These are phyloP conservation scores for Drosophila ustulata DNA, from an alignment of 2,888 invertebrate genomes.

Conservation along the genomic window DNA sequence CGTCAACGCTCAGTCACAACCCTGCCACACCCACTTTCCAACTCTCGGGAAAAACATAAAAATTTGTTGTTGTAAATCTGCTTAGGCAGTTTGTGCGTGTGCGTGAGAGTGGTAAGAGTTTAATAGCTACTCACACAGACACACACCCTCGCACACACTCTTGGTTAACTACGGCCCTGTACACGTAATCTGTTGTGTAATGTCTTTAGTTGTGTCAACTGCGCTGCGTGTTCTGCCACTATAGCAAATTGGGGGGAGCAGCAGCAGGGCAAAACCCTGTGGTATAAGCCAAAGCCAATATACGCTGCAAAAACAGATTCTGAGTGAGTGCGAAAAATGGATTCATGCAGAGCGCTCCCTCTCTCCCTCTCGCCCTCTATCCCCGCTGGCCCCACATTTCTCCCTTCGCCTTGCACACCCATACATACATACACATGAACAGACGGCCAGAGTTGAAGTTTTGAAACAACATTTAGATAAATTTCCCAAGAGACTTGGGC, in stretches of 20 bases:
- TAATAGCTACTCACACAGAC: slow-evolving; percentile 53
- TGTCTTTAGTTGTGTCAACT: slow-evolving; percentile 84
- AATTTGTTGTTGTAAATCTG: slow-evolving; percentile 80
- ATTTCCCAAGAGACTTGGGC: slow-evolving; percentile 75
- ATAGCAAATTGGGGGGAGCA: slow-evolving; percentile 7
- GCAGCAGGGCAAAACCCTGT: background rate
- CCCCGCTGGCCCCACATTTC: too few relatives aligned
- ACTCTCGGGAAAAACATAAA: slow-evolving; percentile 64
- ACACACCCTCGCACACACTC: slow-evolving; percentile 13
- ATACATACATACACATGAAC: background rate
- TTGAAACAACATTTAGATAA: slow-evolving; percentile 83
- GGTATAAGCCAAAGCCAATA: slow-evolving; percentile 28
- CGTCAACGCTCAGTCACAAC: slow-evolving; percentile 40
- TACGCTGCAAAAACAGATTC: slow-evolving; percentile 67
- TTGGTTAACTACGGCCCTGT: slow-evolving; percentile 45
- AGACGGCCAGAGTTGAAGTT: slow-evolving; percentile 69
- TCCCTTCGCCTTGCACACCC: background rate
- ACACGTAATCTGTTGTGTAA: slow-evolving; percentile 82
- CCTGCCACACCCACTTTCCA: background rate
- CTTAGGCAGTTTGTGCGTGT: slow-evolving; percentile 65
- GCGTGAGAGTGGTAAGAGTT: slow-evolving; percentile 63
- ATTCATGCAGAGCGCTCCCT: slow-evolving; percentile 27
- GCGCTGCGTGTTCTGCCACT: slow-evolving; percentile 49
- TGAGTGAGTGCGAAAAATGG: slow-evolving; percentile 73
- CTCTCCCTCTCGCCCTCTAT: background rate